Percentiles rank a stretch among this genome's conserved stretches.
These are phyloP conservation scores for Thecocarcelia acutangulata DNA, from an alignment of 2,888 invertebrate species.

Conservation along the genomic window DNA sequence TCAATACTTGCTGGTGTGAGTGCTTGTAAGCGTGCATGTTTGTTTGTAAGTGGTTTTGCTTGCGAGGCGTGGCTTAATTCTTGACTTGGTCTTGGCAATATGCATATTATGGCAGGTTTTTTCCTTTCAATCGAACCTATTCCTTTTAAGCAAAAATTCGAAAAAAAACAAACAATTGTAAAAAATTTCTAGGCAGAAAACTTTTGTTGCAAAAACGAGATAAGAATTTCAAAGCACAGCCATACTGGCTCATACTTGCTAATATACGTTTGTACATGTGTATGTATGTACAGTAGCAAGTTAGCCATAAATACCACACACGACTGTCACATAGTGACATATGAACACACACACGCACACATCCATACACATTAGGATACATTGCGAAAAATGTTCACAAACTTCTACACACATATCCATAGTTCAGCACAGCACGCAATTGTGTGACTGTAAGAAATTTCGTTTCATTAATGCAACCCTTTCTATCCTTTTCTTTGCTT, in stretches of 20 bases:
- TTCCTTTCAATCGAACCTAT: constrained; percentile 41
- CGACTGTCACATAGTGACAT: background rate
- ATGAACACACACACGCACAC: too few relatives aligned
- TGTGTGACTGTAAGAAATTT: constrained; percentile 1
- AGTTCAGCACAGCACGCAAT: background rate
- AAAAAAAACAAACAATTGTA: constrained; percentile 18
- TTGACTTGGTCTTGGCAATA: constrained; percentile 51
- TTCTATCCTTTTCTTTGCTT: constrained; percentile 33
- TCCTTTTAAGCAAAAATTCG: background rate
- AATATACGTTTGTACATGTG: background rate
- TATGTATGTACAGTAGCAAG: constrained; percentile 24
- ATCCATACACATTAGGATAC: background rate
- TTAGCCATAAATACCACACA: constrained; percentile 42
- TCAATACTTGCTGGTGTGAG: background rate
- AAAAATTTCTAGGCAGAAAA: constrained; percentile 53
- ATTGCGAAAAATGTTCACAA: background rate
- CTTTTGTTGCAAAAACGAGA: constrained; percentile 58
- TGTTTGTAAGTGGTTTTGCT: constrained; percentile 16
- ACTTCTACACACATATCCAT: background rate
- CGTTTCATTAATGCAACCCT: constrained; percentile 33
- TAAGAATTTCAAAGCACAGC: constrained; percentile 56
- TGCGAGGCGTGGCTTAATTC: constrained; percentile 57
- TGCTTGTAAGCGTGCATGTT: background rate
- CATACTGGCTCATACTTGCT: background rate
- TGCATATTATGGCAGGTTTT: constrained; percentile 26